Conservation (phyloP, 2,113 vertebrate species). For the Micronycteris hirsuta region DNA sequence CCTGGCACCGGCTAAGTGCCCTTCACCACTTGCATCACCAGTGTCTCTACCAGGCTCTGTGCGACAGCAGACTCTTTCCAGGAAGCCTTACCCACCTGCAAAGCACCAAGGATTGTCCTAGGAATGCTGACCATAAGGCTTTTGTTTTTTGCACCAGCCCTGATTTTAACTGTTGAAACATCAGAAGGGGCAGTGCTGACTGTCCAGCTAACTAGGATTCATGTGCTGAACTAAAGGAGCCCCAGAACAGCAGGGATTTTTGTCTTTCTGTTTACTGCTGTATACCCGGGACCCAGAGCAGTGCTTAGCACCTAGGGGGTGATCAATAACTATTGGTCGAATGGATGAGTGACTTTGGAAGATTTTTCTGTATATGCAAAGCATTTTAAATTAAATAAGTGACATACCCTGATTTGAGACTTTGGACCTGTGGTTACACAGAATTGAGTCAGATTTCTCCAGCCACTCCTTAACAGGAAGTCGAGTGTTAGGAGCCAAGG, state of each 20-base stretch:
- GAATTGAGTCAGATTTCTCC: background rate
- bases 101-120: background rate
- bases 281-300: background rate
- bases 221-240: background rate
- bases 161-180: background rate
- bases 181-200: background rate
- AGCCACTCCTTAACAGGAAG: background rate
- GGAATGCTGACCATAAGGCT: background rate
- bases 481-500: background rate
- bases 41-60: background rate
- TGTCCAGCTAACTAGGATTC: background rate
- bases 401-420: background rate
- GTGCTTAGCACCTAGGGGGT: too few relatives aligned
- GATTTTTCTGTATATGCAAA: background rate
- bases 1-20: too few relatives aligned
- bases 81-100: background rate
- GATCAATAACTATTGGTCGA: background rate
- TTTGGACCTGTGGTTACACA: background rate
- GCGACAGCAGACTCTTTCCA: background rate
- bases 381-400: background rate
- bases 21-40: too few relatives aligned
- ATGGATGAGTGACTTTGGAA: background rate
- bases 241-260: background rate
- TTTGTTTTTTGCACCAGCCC: background rate
- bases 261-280: background rate